A percentile compares a stretch with the other conserved stretches of the same genome.
phyloP scores from a whole-genome alignment of 2,113 vertebrate species.

The Limanda limanda region DNA sequence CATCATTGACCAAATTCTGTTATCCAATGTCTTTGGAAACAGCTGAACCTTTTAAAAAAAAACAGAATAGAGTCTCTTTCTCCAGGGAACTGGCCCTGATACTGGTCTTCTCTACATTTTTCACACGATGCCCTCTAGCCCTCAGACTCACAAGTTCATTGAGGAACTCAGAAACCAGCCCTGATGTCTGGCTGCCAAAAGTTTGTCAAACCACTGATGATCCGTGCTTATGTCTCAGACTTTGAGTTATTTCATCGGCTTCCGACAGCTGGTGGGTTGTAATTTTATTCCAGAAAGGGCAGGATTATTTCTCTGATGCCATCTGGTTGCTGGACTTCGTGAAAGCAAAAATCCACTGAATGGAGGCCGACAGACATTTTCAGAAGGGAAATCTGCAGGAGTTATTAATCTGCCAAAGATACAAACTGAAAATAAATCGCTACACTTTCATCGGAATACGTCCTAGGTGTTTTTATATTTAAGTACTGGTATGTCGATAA shows the following conservation, averaged over 20 bases:
- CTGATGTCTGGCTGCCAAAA: not conserved
- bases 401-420: conserved; percentile 8
- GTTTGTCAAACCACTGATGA: not conserved
- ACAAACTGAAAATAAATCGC: not conserved
- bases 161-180: not conserved
- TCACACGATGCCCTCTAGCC: not conserved
- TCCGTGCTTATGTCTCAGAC: not conserved
- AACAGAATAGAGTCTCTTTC: no score
- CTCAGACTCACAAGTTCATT: not conserved
- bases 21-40: not conserved
- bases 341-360: not conserved
- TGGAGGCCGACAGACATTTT: not conserved
- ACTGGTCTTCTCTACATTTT: not conserved
- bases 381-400: not conserved
- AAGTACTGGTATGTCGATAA: not conserved
- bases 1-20: not conserved
- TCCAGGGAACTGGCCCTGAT: not conserved
- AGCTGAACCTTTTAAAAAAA: no score
- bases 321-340: not conserved
- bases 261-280: conserved; percentile 2
- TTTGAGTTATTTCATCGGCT: not conserved
- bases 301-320: not conserved
- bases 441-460: not conserved
- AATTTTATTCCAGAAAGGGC: conserved; percentile 7
- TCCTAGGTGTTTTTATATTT: not conserved